These are phyloP conservation scores for Oscarella lobularis DNA, from an alignment of 37 sponge, comb jelly and placozoan species.

Conservation along the genomic window DNA sequence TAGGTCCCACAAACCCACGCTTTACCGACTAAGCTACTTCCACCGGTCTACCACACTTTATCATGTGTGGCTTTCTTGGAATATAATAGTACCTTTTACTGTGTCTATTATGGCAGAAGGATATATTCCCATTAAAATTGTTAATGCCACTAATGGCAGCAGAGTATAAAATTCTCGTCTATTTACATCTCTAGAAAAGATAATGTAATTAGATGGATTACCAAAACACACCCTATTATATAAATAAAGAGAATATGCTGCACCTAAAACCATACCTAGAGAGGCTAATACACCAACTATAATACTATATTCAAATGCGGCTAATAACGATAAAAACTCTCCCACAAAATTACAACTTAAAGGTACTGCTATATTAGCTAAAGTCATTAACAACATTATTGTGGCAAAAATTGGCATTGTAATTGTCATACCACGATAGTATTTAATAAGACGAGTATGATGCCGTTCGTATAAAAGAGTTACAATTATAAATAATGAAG, in stretches of 20 bases:
- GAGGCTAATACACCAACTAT: constrained; percentile 43
- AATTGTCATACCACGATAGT: constrained; percentile 56
- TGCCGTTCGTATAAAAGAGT: constrained; percentile 63
- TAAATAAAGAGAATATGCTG: constrained; percentile 65
- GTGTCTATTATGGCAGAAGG: constrained; percentile 28
- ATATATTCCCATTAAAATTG: constrained; percentile 42
- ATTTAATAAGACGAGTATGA: constrained; percentile 47
- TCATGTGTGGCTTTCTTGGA: not conserved
- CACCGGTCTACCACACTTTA: not conserved
- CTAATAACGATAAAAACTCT: constrained; percentile 62
- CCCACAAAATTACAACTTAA: constrained; percentile 76
- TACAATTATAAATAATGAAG: constrained; percentile 69
- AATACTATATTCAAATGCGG: constrained; percentile 57
- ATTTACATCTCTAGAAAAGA: constrained; percentile 41
- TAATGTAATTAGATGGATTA: constrained; percentile 23
- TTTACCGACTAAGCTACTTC: constrained; percentile 36
- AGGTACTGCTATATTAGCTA: constrained; percentile 70
- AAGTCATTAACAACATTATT: constrained; percentile 37
- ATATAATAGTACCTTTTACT: constrained; percentile 22
- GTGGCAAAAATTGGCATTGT: too few species aligned
- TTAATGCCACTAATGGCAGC: constrained; percentile 33
- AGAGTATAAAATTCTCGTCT: constrained; percentile 45
- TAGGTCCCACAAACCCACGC: constrained; percentile 49
- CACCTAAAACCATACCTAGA: constrained; percentile 42
- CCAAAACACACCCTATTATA: constrained; percentile 83